These are phyloP conservation scores for Peromyscus eremicus DNA, from an alignment of 2,797 vertebrate genomes.

Conservation along the genomic window DNA sequence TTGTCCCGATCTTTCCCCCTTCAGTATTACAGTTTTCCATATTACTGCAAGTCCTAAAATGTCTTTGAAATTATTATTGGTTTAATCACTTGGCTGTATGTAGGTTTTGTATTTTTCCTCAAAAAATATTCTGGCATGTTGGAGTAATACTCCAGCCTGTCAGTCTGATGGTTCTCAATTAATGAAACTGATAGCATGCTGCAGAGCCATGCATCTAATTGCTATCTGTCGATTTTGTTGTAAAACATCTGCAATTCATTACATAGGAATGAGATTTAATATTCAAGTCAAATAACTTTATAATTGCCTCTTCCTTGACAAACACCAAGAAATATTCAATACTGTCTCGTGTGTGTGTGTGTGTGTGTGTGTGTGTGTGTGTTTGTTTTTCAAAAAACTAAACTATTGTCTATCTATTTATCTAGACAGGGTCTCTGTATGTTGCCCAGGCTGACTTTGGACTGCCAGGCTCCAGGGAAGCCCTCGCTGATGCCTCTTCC, in stretches of 20 bases:
- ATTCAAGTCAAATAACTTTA: conserved; percentile 18
- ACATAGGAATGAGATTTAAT: conserved; percentile 42
- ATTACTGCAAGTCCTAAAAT: not conserved
- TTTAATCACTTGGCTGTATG: conserved; percentile 20
- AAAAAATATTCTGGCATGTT: conserved; percentile 13
- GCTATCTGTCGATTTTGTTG: conserved; percentile 15
- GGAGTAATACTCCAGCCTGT: not conserved
- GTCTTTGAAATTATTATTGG: not conserved
- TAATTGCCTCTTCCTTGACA: conserved; percentile 41
- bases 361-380: conserved; percentile 21
- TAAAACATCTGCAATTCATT: conserved; percentile 5
- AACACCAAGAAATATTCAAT: conserved; percentile 15
- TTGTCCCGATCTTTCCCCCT: not conserved
- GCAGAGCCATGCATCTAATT: not conserved
- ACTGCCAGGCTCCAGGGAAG: not conserved
- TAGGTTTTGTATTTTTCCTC: conserved; percentile 22
- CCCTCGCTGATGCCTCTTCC: not conserved
- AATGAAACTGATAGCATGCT: not conserved
- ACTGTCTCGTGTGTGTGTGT: not conserved
- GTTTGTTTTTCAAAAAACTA: not conserved
- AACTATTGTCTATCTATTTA: not conserved
- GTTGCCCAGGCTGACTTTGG: not conserved
- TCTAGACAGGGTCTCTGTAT: not conserved
- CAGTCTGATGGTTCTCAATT: conserved; percentile 1
- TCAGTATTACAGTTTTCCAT: not conserved